These are phyloP conservation scores for Moxostoma hubbsi DNA, from an alignment of 2,797 vertebrate genomes.

Conservation along the genomic window DNA sequence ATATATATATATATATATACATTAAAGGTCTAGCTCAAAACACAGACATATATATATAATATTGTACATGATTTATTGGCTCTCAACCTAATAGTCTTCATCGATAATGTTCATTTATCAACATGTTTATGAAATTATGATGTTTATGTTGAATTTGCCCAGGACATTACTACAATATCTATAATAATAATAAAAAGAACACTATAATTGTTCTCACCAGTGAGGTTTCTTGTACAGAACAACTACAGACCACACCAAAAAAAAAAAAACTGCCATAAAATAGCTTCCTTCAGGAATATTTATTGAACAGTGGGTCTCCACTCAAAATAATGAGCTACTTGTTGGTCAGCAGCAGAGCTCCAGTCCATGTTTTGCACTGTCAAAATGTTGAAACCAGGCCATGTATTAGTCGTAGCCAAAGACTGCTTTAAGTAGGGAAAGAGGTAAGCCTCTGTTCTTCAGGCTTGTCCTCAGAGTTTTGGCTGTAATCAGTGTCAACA, in stretches of 20 bases:
- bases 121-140: constrained; percentile 42
- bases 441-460: constrained; percentile 50
- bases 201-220: constrained; percentile 28
- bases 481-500: constrained; percentile 40
- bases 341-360: constrained; percentile 35
- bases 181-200: constrained; percentile 62
- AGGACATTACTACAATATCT: constrained; percentile 69
- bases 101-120: no score
- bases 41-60: no score
- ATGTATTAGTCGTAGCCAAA: constrained; percentile 55
- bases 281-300: no score
- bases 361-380: constrained; percentile 31
- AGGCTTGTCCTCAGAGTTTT: constrained; percentile 40
- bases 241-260: no score
- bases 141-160: constrained; percentile 72
- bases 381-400: constrained; percentile 52
- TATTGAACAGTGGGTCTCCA: no score
- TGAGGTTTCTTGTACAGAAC: constrained; percentile 7
- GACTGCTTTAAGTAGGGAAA: constrained; percentile 46
- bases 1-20: no score
- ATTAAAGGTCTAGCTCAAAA: no score
- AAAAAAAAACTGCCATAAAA: no score
- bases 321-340: neutral
- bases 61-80: constrained; percentile 66
- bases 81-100: constrained; percentile 58